These are phyloP conservation scores for Corythornis cristatus DNA, from an alignment of 2,113 vertebrate species.

Conservation along the genomic window DNA sequence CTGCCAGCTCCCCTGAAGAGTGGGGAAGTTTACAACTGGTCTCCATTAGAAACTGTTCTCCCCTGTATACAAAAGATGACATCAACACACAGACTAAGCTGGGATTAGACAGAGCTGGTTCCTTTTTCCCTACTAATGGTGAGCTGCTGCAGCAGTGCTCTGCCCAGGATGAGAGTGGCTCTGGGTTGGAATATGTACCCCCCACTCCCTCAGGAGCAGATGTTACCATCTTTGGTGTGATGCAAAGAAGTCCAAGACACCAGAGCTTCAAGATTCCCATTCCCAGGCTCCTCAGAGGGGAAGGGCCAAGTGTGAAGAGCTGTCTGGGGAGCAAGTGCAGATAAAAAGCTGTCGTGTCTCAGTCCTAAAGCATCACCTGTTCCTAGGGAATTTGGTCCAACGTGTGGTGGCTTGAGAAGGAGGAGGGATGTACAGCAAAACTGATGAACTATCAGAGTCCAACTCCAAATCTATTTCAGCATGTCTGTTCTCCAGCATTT, in stretches of 20 bases:
- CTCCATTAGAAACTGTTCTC: background rate
- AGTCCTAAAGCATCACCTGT: background rate
- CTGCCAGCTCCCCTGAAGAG: background rate
- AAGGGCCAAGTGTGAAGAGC: background rate
- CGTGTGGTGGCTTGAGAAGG: accelerated
- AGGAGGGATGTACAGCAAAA: background rate
- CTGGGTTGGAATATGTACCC: background rate
- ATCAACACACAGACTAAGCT: background rate
- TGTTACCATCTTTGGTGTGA: background rate
- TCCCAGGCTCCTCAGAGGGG: too few relatives aligned
- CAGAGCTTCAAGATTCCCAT: background rate
- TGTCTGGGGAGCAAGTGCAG: background rate
- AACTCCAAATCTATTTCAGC: background rate
- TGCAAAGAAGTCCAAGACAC: background rate
- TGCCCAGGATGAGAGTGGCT: background rate
- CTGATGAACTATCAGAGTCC: background rate
- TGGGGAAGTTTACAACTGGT: background rate
- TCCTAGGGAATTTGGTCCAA: background rate
- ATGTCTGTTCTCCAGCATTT: background rate
- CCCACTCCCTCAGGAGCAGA: background rate
- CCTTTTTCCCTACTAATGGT: accelerated
- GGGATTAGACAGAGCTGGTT: too few relatives aligned
- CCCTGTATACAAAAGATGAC: background rate
- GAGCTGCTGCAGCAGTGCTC: background rate
- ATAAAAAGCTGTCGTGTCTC: background rate